Percentiles rank a stretch among this genome's conserved stretches.
phyloP scores from a whole-genome alignment of 2,797 vertebrate genomes.

The Sebastolobus alascanus region DNA sequence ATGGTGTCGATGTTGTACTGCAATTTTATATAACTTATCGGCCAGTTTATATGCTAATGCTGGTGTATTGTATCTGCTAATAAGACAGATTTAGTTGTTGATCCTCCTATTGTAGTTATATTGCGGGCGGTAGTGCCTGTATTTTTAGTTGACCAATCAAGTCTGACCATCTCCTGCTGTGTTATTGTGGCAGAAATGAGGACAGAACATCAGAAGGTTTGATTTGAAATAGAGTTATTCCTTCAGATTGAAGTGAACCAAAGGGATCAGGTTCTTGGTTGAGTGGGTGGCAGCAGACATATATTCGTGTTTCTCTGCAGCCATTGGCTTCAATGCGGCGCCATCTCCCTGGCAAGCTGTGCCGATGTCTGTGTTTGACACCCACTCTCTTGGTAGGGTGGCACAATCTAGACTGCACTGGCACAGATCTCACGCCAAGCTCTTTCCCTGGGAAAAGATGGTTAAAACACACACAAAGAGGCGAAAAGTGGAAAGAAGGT shows the following conservation, averaged over 20 bases:
- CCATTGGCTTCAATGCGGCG: conserved; percentile 69
- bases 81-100: background rate
- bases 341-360: conserved; percentile 74
- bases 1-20: background rate
- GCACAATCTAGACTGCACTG: conserved; percentile 67
- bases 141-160: background rate
- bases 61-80: background rate
- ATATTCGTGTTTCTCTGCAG: conserved; percentile 73
- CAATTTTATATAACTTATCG: fast-evolving
- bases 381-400: conserved; percentile 77
- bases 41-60: background rate
- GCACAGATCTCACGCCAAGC: conserved; percentile 70
- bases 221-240: conserved; percentile 33
- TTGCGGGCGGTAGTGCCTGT: background rate
- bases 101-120: background rate
- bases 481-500: conserved; percentile 63
- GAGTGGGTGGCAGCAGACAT: conserved; percentile 72
- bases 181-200: conserved; percentile 12
- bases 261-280: conserved; percentile 46
- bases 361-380: conserved; percentile 77
- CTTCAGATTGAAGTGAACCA: conserved; percentile 51
- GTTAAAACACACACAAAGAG: conserved; percentile 64
- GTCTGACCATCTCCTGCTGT: background rate
- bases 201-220: conserved; percentile 10
- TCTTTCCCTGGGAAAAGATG: conserved; percentile 60